Evolutionary conservation across 2,888 invertebrate genomes (phyloP).

Genomic region (Bembecia ichneumoniformis): DNA sequence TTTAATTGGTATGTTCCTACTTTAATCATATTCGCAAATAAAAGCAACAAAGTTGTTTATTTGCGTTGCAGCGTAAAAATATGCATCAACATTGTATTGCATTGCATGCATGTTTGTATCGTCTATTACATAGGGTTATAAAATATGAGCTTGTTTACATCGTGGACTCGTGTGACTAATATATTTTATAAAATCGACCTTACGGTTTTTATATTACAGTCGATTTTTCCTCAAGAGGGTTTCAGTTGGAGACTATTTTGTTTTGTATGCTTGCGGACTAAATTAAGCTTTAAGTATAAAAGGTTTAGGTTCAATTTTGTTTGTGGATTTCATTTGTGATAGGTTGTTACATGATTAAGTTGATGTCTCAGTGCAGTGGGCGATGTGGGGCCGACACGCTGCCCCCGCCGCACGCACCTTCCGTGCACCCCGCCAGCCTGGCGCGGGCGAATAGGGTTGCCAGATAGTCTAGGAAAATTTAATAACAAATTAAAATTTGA

Average conservation of each 20-base stretch:
- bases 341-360: background rate
- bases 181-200: conserved; percentile 4
- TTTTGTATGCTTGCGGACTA: conserved; percentile 1
- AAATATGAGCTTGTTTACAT: conserved; percentile 8
- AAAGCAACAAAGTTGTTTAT: background rate
- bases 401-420: background rate
- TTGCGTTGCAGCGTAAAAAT: background rate
- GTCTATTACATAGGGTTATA: background rate
- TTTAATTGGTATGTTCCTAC: too few species aligned
- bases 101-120: background rate
- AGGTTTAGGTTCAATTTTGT: background rate
- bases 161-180: background rate
- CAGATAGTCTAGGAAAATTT: too few species aligned
- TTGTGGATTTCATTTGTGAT: background rate
- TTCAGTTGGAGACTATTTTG: conserved; percentile 1
- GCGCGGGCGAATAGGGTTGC: conserved; percentile 1
- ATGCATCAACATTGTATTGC: background rate
- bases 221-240: conserved; percentile 1
- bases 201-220: conserved; percentile 2
- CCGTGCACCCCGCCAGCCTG: too few species aligned
- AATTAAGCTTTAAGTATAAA: conserved; percentile 1
- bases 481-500: too few species aligned
- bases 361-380: background rate
- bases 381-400: background rate
- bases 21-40: background rate